phyloP scores from a whole-genome alignment of 2,113 vertebrate species.

The Chloroceryle aenea region DNA sequence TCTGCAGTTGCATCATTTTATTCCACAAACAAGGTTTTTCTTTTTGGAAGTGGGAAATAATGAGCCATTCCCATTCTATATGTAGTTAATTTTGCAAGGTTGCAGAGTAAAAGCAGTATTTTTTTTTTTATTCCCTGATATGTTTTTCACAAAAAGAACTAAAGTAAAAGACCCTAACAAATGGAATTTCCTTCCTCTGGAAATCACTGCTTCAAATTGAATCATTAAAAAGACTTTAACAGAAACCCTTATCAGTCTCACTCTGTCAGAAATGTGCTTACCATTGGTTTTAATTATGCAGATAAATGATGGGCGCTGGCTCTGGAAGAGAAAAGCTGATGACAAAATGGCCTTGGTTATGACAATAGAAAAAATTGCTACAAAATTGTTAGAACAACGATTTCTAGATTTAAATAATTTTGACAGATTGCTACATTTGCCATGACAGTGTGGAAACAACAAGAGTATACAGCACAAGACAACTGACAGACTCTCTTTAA shows the following conservation, averaged over 20 bases:
- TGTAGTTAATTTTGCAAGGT: not conserved
- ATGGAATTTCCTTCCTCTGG: not conserved
- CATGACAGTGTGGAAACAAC: not conserved
- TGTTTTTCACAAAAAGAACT: not conserved
- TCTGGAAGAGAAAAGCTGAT: constrained; percentile 51
- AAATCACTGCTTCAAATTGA: constrained; percentile 23
- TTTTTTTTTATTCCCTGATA: not conserved
- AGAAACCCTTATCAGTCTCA: constrained; percentile 20
- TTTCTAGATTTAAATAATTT: not conserved
- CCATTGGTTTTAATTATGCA: constrained; percentile 19
- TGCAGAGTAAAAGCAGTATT: not conserved
- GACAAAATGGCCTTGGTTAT: constrained; percentile 22
- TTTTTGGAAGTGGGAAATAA: not conserved
- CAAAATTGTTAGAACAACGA: constrained; percentile 20
- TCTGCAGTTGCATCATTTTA: not conserved
- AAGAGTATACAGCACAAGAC: not conserved
- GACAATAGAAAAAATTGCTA: constrained; percentile 7
- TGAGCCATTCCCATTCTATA: not conserved
- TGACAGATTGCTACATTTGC: constrained; percentile 16
- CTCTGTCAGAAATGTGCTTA: constrained; percentile 43
- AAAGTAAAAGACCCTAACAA: not conserved
- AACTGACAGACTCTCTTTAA: not conserved
- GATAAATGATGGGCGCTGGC: not conserved
- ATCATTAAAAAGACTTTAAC: constrained; percentile 50
- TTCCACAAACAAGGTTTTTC: not conserved